Evolutionary conservation across 2,797 vertebrate species (phyloP).

Genomic region (Rhinophrynus dorsalis): DNA sequence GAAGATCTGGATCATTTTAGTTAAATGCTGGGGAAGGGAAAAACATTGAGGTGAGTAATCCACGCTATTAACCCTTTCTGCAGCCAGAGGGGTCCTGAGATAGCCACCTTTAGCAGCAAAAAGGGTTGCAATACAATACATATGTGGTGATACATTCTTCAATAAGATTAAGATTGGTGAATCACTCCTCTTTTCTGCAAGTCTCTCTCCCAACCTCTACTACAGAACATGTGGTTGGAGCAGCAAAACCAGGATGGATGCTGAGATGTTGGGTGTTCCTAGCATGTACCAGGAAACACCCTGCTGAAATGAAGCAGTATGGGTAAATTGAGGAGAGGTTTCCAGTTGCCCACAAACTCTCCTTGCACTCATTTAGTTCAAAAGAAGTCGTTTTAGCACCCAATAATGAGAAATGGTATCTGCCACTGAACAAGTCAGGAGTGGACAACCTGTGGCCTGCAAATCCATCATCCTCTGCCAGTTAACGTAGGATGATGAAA

Average conservation of each 20-base stretch:
- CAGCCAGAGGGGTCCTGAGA: not conserved
- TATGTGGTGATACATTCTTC: not conserved
- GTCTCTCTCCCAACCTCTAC: not conserved
- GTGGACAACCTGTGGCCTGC: too few relatives aligned
- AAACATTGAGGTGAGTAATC: not conserved
- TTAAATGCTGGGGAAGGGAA: constrained; percentile 12
- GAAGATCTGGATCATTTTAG: constrained; percentile 2
- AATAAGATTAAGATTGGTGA: not conserved
- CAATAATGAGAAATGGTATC: too few relatives aligned
- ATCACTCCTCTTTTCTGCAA: not conserved
- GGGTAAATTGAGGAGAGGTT: too few relatives aligned
- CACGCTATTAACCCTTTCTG: not conserved
- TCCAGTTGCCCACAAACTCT: too few relatives aligned
- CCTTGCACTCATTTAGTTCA: not conserved
- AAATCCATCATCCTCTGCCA: too few relatives aligned
- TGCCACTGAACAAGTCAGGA: too few relatives aligned
- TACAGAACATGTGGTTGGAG: not conserved
- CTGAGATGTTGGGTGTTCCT: not conserved
- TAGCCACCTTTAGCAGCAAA: not conserved
- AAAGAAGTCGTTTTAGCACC: too few relatives aligned
- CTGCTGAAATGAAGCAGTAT: not conserved
- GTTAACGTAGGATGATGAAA: too few relatives aligned
- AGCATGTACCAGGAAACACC: not conserved
- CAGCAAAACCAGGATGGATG: constrained; percentile 8
- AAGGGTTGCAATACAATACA: not conserved